Conservation (phyloP, 2,797 vertebrate species). For the Salarias fasciatus region DNA sequence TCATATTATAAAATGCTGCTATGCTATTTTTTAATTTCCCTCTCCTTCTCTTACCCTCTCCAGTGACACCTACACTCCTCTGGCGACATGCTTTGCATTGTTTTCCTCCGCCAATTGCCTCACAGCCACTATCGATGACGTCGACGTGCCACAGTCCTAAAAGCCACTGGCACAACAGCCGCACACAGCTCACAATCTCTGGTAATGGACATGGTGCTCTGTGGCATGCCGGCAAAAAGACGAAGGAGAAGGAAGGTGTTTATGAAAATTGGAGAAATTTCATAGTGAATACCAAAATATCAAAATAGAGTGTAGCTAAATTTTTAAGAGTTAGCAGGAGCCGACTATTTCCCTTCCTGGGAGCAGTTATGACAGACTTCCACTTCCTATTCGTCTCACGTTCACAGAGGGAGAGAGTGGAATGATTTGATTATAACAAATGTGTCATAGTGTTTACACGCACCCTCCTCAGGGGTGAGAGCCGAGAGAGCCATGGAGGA, state of each 20-base stretch:
- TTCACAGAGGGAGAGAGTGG: slow-evolving; percentile 38
- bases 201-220: slow-evolving; percentile 16
- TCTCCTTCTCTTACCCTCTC: slow-evolving; percentile 3
- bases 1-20: not conserved
- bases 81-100: slow-evolving; percentile 43
- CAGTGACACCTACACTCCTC: slow-evolving; percentile 42
- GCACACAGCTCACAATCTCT: slow-evolving; percentile 45
- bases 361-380: slow-evolving; percentile 20
- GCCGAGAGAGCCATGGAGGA: slow-evolving; percentile 52
- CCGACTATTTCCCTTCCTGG: slow-evolving; percentile 22
- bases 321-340: slow-evolving; percentile 10
- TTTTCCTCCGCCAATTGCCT: slow-evolving; percentile 51
- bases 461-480: slow-evolving; percentile 50
- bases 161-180: slow-evolving; percentile 42
- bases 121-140: slow-evolving; percentile 53
- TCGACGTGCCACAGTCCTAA: slow-evolving; percentile 41
- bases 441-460: slow-evolving; percentile 74
- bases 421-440: slow-evolving; percentile 72
- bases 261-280: not conserved
- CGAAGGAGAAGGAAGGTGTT: not conserved
- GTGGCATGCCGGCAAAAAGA: not conserved
- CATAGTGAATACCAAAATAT: not conserved
- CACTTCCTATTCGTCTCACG: slow-evolving; percentile 56
- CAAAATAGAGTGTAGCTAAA: too few relatives aligned
- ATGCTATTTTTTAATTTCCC: not conserved